phyloP scores from a whole-genome alignment of 2,797 vertebrate genomes.

The Echiichthys vipera region DNA sequence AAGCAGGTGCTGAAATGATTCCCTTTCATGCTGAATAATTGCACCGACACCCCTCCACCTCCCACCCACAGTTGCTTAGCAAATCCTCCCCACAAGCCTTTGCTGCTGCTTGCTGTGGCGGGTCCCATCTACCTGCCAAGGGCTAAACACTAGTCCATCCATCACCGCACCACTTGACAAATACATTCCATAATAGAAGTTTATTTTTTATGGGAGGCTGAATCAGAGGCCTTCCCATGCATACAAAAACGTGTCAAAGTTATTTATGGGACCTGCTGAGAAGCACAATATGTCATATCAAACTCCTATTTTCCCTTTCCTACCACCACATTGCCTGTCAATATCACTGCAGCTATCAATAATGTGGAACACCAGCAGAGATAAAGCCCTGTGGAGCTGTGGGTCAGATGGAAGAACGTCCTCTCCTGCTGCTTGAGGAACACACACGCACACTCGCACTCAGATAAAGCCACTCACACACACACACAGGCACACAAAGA shows the following conservation, averaged over 20 bases:
- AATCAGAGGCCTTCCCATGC: conserved; percentile 99
- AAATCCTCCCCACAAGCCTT: conserved; percentile 96
- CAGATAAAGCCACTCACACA: conserved; percentile 27
- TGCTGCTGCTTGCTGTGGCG: conserved; percentile 85
- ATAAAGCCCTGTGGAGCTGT: conserved; percentile 89
- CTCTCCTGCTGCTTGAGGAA: conserved; percentile 79
- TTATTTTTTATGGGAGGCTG: conserved; percentile 99
- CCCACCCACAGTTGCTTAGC: conserved; percentile 82
- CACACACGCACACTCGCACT: conserved; percentile 33
- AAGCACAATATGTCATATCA: conserved; percentile 99
- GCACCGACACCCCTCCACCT: conserved; percentile 85
- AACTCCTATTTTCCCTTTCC: conserved; percentile 96
- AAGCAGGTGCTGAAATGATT: conserved; percentile 91
- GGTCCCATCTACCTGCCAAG: conserved; percentile 96
- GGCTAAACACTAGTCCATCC: conserved; percentile 99
- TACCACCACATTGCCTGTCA: conserved; percentile 96
- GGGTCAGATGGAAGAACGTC: conserved; percentile 88
- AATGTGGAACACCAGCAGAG: conserved; percentile 92
- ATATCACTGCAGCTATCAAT: conserved; percentile 99
- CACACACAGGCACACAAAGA: conserved; percentile 39
- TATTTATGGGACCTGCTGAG: conserved; percentile 99
- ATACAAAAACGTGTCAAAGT: conserved; percentile 99
- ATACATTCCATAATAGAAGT: conserved; percentile 99
- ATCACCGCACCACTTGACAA: conserved; percentile 99
- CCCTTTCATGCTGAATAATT: conserved; percentile 98